phyloP scores from a whole-genome alignment of 2,797 vertebrate genomes.

The Mormyrus proboscirostris region DNA sequence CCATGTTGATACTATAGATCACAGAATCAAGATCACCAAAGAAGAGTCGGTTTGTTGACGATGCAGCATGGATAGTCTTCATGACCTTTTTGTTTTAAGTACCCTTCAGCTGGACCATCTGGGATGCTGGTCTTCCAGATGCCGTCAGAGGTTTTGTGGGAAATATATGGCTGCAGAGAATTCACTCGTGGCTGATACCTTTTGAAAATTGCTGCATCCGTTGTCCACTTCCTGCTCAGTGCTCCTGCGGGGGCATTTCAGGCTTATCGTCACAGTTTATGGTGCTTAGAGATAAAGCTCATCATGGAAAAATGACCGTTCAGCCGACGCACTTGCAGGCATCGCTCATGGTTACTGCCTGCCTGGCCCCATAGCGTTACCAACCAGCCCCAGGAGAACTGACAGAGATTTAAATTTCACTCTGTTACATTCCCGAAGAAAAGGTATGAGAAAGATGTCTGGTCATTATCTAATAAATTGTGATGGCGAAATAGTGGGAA shows the following conservation, averaged over 20 bases:
- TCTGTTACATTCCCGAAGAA: background rate
- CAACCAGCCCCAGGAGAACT: background rate
- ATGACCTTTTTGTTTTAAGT: background rate
- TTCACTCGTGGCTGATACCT: background rate
- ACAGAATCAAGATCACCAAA: background rate
- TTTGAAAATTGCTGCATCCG: background rate
- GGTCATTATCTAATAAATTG: background rate
- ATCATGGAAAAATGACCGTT: background rate
- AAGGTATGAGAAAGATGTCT: background rate
- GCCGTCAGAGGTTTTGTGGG: background rate
- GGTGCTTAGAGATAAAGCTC: background rate
- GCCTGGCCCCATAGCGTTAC: background rate
- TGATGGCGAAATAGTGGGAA: background rate
- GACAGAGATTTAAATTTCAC: background rate
- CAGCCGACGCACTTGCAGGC: background rate
- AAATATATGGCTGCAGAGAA: background rate
- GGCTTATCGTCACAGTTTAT: background rate
- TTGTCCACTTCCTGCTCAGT: background rate
- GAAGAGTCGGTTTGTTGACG: background rate
- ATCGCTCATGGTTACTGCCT: background rate
- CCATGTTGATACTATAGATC: background rate
- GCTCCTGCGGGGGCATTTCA: background rate
- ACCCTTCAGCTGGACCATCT: background rate
- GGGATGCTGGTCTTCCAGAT: background rate
- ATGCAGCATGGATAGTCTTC: background rate